A percentile compares a stretch with the other conserved stretches of the same genome.
These are phyloP conservation scores for Sebastes wilsoni DNA, from an alignment of 2,797 vertebrate genomes.

Conservation along the genomic window DNA sequence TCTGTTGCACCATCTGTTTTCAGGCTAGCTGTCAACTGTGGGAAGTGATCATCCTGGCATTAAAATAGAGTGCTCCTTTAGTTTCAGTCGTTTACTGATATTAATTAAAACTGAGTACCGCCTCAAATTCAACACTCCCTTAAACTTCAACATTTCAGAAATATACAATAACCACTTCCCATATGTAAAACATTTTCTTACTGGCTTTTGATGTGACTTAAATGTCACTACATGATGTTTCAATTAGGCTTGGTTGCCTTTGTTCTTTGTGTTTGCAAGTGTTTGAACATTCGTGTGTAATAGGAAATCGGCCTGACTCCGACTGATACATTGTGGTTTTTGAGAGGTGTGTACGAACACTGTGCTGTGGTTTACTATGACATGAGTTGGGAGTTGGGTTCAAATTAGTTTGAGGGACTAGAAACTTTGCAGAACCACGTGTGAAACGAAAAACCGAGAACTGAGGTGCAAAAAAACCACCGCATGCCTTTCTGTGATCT, in stretches of 20 bases:
- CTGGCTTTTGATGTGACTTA: background rate
- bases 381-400: background rate
- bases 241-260: conserved; percentile 12
- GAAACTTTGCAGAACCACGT: conserved; percentile 31
- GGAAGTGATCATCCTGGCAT: conserved; percentile 61
- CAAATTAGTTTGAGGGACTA: conserved; percentile 2
- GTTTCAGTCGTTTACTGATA: conserved; percentile 25
- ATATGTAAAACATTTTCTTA: background rate
- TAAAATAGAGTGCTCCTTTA: conserved; percentile 52
- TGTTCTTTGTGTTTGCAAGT: conserved; percentile 2
- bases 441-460: conserved; percentile 29
- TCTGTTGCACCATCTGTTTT: conserved; percentile 78
- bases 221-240: background rate
- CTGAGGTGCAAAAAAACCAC: conserved; percentile 8
- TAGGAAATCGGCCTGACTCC: conserved; percentile 26
- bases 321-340: conserved; percentile 38
- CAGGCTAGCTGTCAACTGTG: conserved; percentile 66
- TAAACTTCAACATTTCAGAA: background rate
- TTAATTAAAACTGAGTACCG: conserved; percentile 40
- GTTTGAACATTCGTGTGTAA: conserved; percentile 27
- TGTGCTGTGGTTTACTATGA: conserved; percentile 43
- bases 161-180: background rate
- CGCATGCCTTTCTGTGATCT: background rate
- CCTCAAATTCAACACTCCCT: conserved; percentile 4
- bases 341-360: conserved; percentile 19